Evolutionary conservation across 2,113 vertebrate genomes (phyloP).

Genomic region (Mesocricetus auratus): DNA sequence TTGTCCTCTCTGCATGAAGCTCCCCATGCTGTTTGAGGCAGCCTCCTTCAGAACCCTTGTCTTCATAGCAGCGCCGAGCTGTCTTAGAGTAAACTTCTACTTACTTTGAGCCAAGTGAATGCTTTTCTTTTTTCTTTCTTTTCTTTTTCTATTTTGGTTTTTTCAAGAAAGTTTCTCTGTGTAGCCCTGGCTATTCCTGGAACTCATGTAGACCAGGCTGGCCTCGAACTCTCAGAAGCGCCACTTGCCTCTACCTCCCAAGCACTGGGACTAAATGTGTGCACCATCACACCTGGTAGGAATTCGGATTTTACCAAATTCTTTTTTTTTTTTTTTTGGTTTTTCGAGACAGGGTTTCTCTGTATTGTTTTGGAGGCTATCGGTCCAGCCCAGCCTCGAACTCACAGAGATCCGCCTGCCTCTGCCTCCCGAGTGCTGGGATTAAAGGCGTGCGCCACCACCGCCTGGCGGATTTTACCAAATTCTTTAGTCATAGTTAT

Average conservation of each 20-base stretch:
- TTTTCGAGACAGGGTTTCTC: too few relatives aligned
- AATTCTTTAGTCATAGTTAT: not conserved
- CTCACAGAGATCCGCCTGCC: too few relatives aligned
- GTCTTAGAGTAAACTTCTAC: not conserved
- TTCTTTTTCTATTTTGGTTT: not conserved
- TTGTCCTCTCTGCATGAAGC: not conserved
- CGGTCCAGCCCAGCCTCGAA: not conserved
- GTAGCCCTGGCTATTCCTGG: not conserved
- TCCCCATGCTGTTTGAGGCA: not conserved
- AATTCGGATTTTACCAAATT: not conserved
- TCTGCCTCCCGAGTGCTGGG: not conserved
- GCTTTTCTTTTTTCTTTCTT: not conserved
- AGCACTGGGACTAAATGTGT: not conserved
- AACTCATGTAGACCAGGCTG: not conserved
- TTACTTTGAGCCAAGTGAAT: slow-evolving; percentile 5
- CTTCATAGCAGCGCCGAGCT: too few relatives aligned
- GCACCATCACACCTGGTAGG: not conserved
- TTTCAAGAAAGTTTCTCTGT: not conserved
- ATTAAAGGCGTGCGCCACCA: not conserved
- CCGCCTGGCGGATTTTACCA: not conserved
- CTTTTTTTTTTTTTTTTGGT: too few relatives aligned
- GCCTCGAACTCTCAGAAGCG: not conserved
- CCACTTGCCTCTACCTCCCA: not conserved
- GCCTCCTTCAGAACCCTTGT: not conserved
- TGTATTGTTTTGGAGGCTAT: too few relatives aligned